Evolutionary conservation across 2,888 invertebrate genomes (phyloP).

Genomic region (Cyrtodaria siliqua): DNA sequence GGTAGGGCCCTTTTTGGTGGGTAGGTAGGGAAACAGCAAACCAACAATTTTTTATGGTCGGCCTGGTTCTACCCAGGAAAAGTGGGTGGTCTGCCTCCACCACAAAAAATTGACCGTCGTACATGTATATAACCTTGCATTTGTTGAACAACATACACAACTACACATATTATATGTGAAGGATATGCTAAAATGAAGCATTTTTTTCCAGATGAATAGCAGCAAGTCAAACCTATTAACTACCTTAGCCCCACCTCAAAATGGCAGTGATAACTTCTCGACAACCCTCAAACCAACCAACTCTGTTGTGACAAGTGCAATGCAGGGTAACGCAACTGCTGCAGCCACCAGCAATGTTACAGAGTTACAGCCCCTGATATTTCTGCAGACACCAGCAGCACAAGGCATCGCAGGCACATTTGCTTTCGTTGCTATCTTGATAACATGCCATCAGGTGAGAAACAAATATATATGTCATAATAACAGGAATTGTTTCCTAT

Average conservation of each 20-base stretch:
- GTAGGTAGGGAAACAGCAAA: no score
- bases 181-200: no score
- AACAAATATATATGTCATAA: no score
- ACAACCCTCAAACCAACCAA: conserved; percentile 17
- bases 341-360: conserved; percentile 38
- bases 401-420: conserved; percentile 98
- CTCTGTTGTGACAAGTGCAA: conserved; percentile 20
- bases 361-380: conserved; percentile 87
- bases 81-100: no score
- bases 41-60: no score
- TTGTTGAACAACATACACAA: no score
- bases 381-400: conserved; percentile 97
- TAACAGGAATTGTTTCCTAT: no score
- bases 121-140: no score
- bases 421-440: conserved; percentile 97
- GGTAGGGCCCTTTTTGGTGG: no score
- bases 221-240: conserved; percentile 10
- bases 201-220: conserved; percentile 51
- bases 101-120: no score
- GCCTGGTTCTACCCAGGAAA: no score
- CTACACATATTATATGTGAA: no score
- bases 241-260: conserved; percentile 29
- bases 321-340: conserved; percentile 18
- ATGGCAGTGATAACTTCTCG: conserved; percentile 32
- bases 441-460: conserved; percentile 98